Percentiles rank a stretch among this genome's conserved stretches.
Evolutionary conservation across 2,113 vertebrate species (phyloP).

Genomic region (Calonectris borealis): DNA sequence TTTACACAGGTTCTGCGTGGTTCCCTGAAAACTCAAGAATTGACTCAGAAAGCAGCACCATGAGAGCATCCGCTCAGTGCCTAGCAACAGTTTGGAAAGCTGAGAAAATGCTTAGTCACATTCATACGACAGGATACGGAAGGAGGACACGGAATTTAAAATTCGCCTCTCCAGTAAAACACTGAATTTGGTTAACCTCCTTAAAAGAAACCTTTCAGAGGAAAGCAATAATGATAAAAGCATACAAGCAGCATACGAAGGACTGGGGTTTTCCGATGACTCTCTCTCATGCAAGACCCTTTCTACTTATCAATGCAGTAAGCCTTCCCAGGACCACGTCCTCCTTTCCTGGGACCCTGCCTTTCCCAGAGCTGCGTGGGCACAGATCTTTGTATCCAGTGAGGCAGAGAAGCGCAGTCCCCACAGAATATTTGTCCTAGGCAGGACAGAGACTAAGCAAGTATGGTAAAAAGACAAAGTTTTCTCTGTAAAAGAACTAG

Average conservation of each 20-base stretch:
- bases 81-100: slow-evolving; percentile 27
- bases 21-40: not conserved
- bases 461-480: not conserved
- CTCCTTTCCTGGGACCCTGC: not conserved
- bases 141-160: not conserved
- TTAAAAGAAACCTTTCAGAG: not conserved
- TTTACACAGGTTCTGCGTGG: not conserved
- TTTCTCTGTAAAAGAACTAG: not conserved
- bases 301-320: not conserved
- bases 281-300: not conserved
- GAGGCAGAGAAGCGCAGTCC: not conserved
- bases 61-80: not conserved
- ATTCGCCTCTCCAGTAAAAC: not conserved
- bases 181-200: not conserved
- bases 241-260: not conserved
- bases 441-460: not conserved
- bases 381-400: not conserved
- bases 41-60: not conserved
- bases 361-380: not conserved
- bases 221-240: not conserved
- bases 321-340: not conserved
- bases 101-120: slow-evolving; percentile 30
- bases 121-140: not conserved
- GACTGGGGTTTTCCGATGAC: not conserved
- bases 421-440: not conserved